Evolutionary conservation across 2,113 vertebrate species (phyloP).

Genomic region (Anthoscopus minutus): DNA sequence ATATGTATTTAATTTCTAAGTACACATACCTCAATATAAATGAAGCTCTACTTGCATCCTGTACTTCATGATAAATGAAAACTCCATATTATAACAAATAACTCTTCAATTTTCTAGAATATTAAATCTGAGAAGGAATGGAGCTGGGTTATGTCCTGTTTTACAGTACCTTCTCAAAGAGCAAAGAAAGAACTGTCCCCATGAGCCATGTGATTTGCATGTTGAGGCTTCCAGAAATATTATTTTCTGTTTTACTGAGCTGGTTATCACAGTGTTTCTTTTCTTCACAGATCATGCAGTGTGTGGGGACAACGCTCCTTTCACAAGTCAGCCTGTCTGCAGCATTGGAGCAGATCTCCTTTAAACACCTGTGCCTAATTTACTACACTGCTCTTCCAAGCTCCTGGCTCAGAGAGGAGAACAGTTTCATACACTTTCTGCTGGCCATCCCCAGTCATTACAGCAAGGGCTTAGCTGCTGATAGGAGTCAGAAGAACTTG

Average conservation of each 20-base stretch:
- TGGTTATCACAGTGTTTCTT: not conserved
- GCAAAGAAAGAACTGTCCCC: not conserved
- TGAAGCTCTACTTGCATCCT: not conserved
- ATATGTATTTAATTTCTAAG: not conserved
- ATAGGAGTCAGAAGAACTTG: not conserved
- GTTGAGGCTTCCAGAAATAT: not conserved
- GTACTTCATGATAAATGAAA: not conserved
- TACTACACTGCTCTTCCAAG: not conserved
- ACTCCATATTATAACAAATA: not conserved
- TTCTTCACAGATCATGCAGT: accelerated
- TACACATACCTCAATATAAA: slow-evolving; percentile 13
- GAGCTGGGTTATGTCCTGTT: not conserved
- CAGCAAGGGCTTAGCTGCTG: not conserved
- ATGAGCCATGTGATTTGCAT: accelerated
- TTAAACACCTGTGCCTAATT: not conserved
- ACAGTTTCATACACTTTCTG: not conserved
- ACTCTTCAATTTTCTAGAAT: not conserved
- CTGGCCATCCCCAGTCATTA: not conserved
- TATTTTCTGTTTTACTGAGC: not conserved
- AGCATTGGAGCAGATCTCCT: accelerated
- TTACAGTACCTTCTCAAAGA: accelerated
- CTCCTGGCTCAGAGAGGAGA: not conserved
- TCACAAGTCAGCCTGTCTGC: not conserved
- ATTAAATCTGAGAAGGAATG: not conserved
- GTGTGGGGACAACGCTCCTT: accelerated